Conservation (phyloP, 2,888 invertebrate genomes). For the Boloria euphrosyne region DNA sequence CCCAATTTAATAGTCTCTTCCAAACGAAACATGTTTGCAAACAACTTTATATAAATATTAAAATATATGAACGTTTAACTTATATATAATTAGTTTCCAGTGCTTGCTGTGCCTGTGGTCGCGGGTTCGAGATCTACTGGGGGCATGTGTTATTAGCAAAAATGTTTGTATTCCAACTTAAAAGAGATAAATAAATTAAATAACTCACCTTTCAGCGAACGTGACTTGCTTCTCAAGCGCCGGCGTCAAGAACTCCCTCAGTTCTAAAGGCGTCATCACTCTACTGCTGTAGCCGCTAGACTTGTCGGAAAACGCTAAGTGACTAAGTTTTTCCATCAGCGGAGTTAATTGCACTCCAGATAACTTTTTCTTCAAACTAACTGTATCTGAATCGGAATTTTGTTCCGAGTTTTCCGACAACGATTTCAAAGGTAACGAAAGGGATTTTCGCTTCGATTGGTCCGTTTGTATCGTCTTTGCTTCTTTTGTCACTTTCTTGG, state of each 20-base stretch:
- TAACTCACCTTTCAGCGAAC: constrained; percentile 62
- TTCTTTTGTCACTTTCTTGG: constrained; percentile 68
- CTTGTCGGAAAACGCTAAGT: constrained; percentile 86
- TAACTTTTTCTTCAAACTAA: constrained; percentile 77
- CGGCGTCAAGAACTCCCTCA: constrained; percentile 72
- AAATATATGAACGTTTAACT: too few relatives aligned
- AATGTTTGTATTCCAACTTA: too few relatives aligned
- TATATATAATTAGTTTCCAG: too few relatives aligned
- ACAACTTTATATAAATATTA: too few relatives aligned
- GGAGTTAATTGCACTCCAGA: constrained; percentile 90
- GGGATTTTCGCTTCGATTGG: constrained; percentile 78
- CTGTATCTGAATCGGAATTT: constrained; percentile 60
- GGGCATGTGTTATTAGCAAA: too few relatives aligned
- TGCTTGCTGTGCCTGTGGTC: too few relatives aligned
- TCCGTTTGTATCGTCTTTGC: constrained; percentile 59
- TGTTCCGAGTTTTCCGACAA: constrained; percentile 75
- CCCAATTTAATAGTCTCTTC: too few relatives aligned
- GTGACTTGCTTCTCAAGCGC: constrained; percentile 65
- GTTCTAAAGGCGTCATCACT: constrained; percentile 84
- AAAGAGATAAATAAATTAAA: not conserved
- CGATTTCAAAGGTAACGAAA: constrained; percentile 88
- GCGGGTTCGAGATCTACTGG: too few relatives aligned
- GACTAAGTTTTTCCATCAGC: constrained; percentile 90
- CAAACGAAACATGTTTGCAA: too few relatives aligned
- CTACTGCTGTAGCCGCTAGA: constrained; percentile 87